phyloP scores from a whole-genome alignment of 2,888 invertebrate genomes.

The Apomyelois bistriatella region DNA sequence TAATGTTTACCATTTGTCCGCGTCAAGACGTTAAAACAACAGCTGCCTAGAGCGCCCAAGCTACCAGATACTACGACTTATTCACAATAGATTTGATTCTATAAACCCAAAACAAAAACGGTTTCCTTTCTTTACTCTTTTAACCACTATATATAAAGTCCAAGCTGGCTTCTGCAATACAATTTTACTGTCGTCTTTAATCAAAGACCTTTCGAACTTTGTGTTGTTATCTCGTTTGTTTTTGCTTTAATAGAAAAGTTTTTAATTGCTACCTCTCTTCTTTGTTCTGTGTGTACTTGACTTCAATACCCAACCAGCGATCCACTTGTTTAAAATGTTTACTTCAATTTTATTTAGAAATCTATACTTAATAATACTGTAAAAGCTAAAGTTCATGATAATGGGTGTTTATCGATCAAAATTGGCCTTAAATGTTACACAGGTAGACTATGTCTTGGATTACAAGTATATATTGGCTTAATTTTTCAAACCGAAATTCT shows the following conservation, averaged over 20 bases:
- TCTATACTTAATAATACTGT: too few relatives aligned
- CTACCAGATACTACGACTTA: constrained; percentile 29
- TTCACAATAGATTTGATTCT: constrained; percentile 41
- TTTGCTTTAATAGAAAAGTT: constrained; percentile 52
- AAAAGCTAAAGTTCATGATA: too few relatives aligned
- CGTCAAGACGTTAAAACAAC: constrained; percentile 29
- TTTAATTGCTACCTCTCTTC: constrained; percentile 52
- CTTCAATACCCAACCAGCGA: constrained; percentile 15
- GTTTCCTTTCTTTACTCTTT: constrained; percentile 31
- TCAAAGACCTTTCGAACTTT: constrained; percentile 51
- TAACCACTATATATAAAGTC: constrained; percentile 34
- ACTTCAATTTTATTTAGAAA: too few relatives aligned
- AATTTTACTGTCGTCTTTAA: constrained; percentile 48
- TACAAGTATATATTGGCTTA: too few relatives aligned
- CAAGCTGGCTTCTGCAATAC: constrained; percentile 37
- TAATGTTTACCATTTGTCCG: constrained; percentile 25
- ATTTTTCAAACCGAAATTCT: too few relatives aligned
- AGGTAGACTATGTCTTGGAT: too few relatives aligned
- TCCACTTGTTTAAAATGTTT: not conserved
- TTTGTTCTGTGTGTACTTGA: constrained; percentile 33
- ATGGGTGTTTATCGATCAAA: too few relatives aligned
- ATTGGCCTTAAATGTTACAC: too few relatives aligned
- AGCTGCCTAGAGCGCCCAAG: constrained; percentile 29
- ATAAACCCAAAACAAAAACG: constrained; percentile 23
- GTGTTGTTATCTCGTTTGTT: constrained; percentile 52